phyloP scores from a whole-genome alignment of 2,797 vertebrate species.

The Uromys caudimaculatus region DNA sequence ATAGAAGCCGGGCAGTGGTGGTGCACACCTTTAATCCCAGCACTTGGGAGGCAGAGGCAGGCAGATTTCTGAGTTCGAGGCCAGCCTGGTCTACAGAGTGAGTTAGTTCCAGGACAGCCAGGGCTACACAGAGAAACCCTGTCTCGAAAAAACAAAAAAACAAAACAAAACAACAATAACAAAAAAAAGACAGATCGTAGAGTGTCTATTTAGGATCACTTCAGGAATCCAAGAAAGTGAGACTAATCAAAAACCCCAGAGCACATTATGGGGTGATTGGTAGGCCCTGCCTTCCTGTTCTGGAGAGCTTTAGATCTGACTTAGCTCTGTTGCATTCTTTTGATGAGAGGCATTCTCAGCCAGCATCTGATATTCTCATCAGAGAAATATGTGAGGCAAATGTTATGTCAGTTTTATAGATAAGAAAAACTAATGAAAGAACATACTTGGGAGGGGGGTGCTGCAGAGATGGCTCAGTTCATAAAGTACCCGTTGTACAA shows the following conservation, averaged over 20 bases:
- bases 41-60: too few species aligned
- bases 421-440: background rate
- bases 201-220: background rate
- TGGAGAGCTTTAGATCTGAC: conserved; percentile 22
- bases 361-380: background rate
- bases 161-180: too few species aligned
- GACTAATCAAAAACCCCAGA: background rate
- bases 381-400: background rate
- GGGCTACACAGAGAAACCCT: too few species aligned
- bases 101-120: too few species aligned
- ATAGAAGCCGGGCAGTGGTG: too few species aligned
- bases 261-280: background rate
- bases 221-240: background rate
- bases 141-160: background rate
- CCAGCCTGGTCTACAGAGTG: too few species aligned
- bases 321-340: background rate
- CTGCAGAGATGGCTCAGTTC: background rate
- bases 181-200: background rate
- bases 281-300: background rate
- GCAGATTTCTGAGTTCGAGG: too few species aligned
- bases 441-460: background rate
- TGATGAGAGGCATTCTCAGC: background rate
- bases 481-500: too few species aligned
- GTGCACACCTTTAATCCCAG: too few species aligned
- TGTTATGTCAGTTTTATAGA: background rate